phyloP scores from a whole-genome alignment of 1,140 invertebrate genomes.

The Ceratosolen solmsi region DNA sequence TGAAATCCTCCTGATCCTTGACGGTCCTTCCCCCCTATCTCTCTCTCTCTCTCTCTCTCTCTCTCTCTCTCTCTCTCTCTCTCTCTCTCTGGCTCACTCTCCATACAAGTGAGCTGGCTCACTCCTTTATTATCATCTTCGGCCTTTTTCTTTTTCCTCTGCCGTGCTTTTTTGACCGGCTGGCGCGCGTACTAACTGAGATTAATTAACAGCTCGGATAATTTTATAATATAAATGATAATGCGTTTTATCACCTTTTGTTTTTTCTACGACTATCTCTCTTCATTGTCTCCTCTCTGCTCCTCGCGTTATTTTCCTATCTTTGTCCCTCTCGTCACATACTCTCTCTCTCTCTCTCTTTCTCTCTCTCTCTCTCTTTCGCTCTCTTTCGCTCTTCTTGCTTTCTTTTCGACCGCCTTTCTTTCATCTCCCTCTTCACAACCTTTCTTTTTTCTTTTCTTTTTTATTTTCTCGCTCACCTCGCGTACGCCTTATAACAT shows the following conservation, averaged over 20 bases:
- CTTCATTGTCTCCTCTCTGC: constrained; percentile 9
- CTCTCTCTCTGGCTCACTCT: not conserved
- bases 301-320: not conserved
- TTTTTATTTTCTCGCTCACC: constrained; percentile 29
- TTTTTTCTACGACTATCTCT: constrained; percentile 49
- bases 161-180: not conserved
- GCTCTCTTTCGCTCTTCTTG: not conserved
- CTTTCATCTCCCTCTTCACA: constrained; percentile 31
- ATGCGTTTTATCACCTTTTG: constrained; percentile 47
- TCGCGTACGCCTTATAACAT: constrained; percentile 66
- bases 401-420: constrained; percentile 40
- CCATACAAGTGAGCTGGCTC: not conserved
- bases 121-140: constrained; percentile 35
- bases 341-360: not conserved
- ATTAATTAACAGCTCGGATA: constrained; percentile 51
- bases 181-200: constrained; percentile 26
- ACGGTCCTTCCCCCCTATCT: constrained; percentile 5
- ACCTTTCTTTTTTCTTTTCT: constrained; percentile 13
- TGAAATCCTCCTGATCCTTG: constrained; percentile 62
- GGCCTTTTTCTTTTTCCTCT: constrained; percentile 34
- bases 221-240: constrained; percentile 54
- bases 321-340: not conserved
- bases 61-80: constrained; percentile 30
- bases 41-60: constrained; percentile 35
- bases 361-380: not conserved